These are phyloP conservation scores for Cherax destructor DNA, from an alignment of 1,140 invertebrate genomes.

Conservation along the genomic window DNA sequence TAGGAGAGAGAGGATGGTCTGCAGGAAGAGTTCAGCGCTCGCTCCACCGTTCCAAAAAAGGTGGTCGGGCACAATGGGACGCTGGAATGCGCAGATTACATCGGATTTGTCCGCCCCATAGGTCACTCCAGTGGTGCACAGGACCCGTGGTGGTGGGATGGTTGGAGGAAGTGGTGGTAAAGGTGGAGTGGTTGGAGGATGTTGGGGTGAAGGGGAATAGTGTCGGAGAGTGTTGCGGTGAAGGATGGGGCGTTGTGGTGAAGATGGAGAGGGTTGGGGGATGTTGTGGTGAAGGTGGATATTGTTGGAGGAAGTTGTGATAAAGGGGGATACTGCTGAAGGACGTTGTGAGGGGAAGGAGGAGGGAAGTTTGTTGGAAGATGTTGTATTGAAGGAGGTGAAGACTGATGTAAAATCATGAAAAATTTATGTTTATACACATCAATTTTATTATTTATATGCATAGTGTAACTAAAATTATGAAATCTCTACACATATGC, in stretches of 20 bases:
- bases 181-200: neutral
- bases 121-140: neutral
- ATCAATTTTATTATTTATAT: no score
- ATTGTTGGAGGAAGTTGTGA: no score
- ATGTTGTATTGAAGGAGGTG: no score
- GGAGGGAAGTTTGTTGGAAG: no score
- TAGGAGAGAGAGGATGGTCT: neutral
- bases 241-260: neutral
- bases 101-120: constrained; percentile 34
- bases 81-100: constrained; percentile 35
- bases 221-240: neutral
- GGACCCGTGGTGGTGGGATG: neutral
- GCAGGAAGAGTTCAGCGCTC: neutral
- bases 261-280: neutral
- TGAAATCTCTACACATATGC: no score
- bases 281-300: neutral
- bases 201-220: neutral
- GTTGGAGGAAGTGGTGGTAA: neutral
- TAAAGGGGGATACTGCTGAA: no score
- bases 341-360: no score
- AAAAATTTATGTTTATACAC: no score
- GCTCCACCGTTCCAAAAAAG: neutral
- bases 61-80: constrained; percentile 16
- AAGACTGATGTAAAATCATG: no score
- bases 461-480: no score